Percentiles rank a stretch among this genome's conserved stretches.
Evolutionary conservation across 2,888 invertebrate species (phyloP).

Genomic region (Ectemnius lituratus): DNA sequence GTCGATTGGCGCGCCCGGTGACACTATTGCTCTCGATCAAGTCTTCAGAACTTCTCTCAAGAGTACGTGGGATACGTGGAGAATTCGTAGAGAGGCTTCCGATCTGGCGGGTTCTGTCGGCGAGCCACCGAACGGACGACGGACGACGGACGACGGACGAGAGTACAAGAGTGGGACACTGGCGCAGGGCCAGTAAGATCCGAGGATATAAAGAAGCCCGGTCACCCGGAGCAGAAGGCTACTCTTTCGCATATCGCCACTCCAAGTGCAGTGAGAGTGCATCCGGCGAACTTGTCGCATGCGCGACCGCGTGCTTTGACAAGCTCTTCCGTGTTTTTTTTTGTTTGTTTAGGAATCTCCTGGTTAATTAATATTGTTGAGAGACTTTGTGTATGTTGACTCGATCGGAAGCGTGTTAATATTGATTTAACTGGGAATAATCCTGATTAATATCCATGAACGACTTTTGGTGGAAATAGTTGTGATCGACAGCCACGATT

Average conservation of each 20-base stretch:
- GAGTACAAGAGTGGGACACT: conserved; percentile 50
- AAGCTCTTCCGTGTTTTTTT: too few species aligned
- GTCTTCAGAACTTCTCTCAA: background rate
- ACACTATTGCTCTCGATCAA: background rate
- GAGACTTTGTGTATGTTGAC: too few species aligned
- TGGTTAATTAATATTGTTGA: too few species aligned
- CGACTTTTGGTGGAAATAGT: too few species aligned
- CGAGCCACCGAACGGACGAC: background rate
- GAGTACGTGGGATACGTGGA: background rate
- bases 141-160: background rate
- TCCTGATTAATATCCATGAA: too few species aligned
- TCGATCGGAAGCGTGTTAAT: too few species aligned
- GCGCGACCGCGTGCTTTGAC: background rate
- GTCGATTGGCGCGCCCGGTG: background rate
- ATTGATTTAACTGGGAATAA: too few species aligned
- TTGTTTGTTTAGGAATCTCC: too few species aligned
- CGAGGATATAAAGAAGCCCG: conserved; percentile 59
- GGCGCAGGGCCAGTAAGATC: conserved; percentile 63
- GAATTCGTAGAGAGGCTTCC: conserved; percentile 3
- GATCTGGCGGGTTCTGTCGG: background rate
- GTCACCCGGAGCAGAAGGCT: conserved; percentile 47
- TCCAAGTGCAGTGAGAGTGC: conserved; percentile 68
- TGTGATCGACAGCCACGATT: too few species aligned
- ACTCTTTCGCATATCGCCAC: conserved; percentile 62
- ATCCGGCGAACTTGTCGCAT: conserved; percentile 23